phyloP scores from a whole-genome alignment of 2,797 vertebrate species.

The Australoheros facetus region DNA sequence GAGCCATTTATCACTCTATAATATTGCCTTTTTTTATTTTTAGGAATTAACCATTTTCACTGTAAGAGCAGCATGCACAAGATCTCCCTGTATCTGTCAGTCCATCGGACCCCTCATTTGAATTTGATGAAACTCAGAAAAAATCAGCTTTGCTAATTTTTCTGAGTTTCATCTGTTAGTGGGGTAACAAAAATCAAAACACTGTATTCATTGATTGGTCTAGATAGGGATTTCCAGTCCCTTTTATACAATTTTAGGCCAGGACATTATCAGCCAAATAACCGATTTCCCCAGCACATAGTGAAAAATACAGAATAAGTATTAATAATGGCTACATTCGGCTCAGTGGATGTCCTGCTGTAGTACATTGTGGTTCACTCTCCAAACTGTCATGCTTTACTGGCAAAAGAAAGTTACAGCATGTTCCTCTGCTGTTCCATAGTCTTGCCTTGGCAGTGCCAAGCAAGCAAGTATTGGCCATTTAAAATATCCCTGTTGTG shows the following conservation, averaged over 20 bases:
- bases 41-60: not conserved
- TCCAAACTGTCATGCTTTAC: not conserved
- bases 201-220: not conserved
- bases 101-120: not conserved
- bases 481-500: not conserved
- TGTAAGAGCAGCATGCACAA: not conserved
- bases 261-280: not conserved
- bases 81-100: not conserved
- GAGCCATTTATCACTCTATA: slow-evolving; percentile 14
- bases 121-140: not conserved
- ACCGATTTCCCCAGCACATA: not conserved
- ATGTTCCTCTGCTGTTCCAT: not conserved
- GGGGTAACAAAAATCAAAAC: not conserved
- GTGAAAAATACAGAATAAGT: not conserved
- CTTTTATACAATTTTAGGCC: not conserved
- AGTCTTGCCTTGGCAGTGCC: not conserved
- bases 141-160: accelerated
- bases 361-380: not conserved
- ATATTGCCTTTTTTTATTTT: slow-evolving; percentile 10
- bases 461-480: not conserved
- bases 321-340: not conserved
- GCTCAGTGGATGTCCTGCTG: not conserved
- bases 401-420: not conserved
- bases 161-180: not conserved
- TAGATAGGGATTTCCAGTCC: not conserved